Percentiles rank a stretch among this genome's conserved stretches.
phyloP scores from a whole-genome alignment of 2,113 vertebrate genomes.

The Tringa solitaria region DNA sequence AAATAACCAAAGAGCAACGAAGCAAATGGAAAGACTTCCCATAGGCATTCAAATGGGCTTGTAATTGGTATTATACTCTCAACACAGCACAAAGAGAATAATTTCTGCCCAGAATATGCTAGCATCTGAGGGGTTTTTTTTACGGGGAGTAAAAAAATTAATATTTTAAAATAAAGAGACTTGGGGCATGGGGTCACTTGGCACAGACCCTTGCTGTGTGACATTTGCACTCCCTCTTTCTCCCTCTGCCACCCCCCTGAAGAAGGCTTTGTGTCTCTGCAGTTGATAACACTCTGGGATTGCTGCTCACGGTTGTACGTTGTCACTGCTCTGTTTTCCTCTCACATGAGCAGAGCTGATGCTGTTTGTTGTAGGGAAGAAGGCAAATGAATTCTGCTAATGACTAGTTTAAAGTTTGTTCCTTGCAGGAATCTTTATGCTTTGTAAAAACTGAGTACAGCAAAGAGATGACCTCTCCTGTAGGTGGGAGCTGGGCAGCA shows the following conservation, averaged over 20 bases:
- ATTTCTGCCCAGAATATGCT: neutral
- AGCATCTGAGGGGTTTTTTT: neutral
- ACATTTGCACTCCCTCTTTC: fast-evolving
- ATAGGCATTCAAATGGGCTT: neutral
- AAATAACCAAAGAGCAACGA: neutral
- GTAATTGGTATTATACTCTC: neutral
- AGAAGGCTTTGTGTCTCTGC: neutral
- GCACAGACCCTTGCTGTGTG: neutral
- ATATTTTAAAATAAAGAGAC: neutral
- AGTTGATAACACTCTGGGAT: neutral
- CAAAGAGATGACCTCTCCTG: neutral
- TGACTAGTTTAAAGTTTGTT: neutral
- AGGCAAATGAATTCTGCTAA: neutral
- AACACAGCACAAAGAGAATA: neutral
- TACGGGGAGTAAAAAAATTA: neutral
- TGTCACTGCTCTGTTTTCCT: neutral
- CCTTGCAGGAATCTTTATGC: neutral
- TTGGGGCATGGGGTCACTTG: fast-evolving
- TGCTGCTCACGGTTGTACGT: neutral
- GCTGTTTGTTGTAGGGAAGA: neutral
- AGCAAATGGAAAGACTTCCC: neutral
- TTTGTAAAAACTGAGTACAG: neutral
- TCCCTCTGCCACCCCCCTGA: neutral
- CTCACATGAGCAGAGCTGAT: neutral
- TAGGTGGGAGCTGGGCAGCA: neutral